Evolutionary conservation across 2,888 invertebrate genomes (phyloP).

Genomic region (Hypena proboscidalis): DNA sequence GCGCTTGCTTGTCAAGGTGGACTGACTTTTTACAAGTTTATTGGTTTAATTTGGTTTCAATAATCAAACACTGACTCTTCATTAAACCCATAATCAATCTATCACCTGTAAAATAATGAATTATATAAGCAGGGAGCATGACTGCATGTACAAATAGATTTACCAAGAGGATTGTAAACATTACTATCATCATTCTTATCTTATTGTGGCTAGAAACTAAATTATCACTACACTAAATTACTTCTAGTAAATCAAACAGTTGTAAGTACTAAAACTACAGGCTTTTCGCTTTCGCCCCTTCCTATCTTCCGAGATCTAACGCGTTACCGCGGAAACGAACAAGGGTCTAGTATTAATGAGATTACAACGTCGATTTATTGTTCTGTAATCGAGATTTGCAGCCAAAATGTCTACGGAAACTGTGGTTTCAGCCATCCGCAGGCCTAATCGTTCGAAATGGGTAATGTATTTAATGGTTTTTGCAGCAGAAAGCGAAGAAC

Average conservation of each 20-base stretch:
- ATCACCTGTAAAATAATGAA: too few species aligned
- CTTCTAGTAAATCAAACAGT: constrained; percentile 23
- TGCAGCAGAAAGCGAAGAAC: constrained; percentile 31
- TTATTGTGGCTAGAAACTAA: too few species aligned
- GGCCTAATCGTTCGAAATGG: constrained; percentile 50
- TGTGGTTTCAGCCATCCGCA: constrained; percentile 37
- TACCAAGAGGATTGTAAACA: too few species aligned
- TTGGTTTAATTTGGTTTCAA: too few species aligned
- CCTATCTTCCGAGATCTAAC: constrained; percentile 21
- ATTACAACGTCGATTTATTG: constrained; percentile 59
- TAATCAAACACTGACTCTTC: too few species aligned
- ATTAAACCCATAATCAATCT: too few species aligned
- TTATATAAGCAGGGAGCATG: too few species aligned
- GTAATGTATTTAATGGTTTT: constrained; percentile 31
- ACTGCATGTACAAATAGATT: too few species aligned
- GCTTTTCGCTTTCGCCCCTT: constrained; percentile 20
- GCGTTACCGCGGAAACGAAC: constrained; percentile 34
- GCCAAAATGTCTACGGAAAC: constrained; percentile 36
- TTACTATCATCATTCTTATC: too few species aligned
- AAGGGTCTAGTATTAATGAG: constrained; percentile 53
- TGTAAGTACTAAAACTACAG: constrained; percentile 14
- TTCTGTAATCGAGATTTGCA: constrained; percentile 50
- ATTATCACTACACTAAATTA: constrained; percentile 10
- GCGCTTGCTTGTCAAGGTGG: too few species aligned
- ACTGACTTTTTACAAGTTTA: too few species aligned